These are phyloP conservation scores for Puntigrus tetrazona DNA, from an alignment of 2,113 vertebrate species.

Conservation along the genomic window DNA sequence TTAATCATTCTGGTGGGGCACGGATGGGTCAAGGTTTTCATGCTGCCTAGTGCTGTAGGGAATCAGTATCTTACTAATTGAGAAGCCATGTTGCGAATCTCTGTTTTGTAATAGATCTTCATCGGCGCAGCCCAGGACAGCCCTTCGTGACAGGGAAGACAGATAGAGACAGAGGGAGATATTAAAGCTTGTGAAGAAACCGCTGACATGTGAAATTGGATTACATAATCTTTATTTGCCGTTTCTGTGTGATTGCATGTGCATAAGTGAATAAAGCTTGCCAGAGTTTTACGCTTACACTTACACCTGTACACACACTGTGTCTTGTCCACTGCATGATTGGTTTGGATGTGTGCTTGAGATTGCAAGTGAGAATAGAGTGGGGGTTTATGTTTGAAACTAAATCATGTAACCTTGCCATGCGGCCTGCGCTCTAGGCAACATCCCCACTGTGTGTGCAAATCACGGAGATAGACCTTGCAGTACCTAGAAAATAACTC, in stretches of 20 bases:
- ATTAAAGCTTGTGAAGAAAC: constrained; percentile 15
- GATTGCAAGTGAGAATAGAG: neutral
- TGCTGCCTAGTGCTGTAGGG: constrained; percentile 51
- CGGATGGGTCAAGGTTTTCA: constrained; percentile 34
- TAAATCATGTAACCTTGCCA: constrained; percentile 4
- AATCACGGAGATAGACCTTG: neutral
- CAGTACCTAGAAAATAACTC: neutral
- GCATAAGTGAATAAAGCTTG: constrained; percentile 1
- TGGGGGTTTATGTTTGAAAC: neutral
- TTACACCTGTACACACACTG: neutral
- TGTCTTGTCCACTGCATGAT: neutral
- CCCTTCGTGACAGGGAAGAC: constrained; percentile 42
- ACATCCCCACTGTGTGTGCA: neutral
- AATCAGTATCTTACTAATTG: constrained; percentile 60
- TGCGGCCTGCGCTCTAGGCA: neutral
- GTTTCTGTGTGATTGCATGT: neutral
- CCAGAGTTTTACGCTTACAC: neutral
- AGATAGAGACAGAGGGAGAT: neutral
- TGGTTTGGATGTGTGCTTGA: neutral
- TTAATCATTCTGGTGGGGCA: constrained; percentile 47
- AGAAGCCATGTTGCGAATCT: constrained; percentile 50
- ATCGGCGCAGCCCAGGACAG: constrained; percentile 55
- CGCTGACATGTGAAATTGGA: constrained; percentile 36
- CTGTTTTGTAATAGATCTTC: constrained; percentile 61
- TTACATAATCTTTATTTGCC: neutral